Percentiles rank a stretch among this genome's conserved stretches.
phyloP scores from a whole-genome alignment of 2,797 vertebrate genomes.

The Falco cherrug region DNA sequence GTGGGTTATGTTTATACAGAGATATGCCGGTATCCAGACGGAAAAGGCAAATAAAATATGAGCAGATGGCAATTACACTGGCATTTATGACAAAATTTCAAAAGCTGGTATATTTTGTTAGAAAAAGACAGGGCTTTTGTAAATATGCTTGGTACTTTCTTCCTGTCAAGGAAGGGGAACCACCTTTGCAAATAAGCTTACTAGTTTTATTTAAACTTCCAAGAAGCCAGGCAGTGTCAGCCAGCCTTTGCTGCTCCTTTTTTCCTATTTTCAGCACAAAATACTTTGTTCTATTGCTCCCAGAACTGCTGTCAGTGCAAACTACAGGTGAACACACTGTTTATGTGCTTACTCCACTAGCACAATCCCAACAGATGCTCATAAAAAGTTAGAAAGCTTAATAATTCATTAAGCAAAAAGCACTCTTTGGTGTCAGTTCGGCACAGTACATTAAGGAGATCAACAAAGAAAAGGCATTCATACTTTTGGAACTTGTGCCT shows the following conservation, averaged over 20 bases:
- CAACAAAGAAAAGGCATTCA: not conserved
- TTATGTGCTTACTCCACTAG: slow-evolving; percentile 29
- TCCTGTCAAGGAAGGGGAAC: not conserved
- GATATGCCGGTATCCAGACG: not conserved
- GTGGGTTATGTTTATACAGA: not conserved
- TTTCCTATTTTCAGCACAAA: slow-evolving; percentile 37
- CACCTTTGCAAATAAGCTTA: not conserved
- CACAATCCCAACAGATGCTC: not conserved
- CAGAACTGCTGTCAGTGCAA: slow-evolving; percentile 23
- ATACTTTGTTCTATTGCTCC: not conserved
- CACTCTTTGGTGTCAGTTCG: not conserved
- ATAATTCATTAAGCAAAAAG: slow-evolving; percentile 31
- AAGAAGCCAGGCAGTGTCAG: not conserved
- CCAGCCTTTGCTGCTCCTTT: not conserved
- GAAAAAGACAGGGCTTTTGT: not conserved
- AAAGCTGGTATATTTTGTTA: not conserved
- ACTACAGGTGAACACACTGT: not conserved
- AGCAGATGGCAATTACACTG: not conserved
- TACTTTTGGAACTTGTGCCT: not conserved
- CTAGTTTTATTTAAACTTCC: not conserved
- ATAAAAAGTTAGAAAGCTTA: slow-evolving; percentile 36
- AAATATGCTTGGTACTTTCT: not conserved
- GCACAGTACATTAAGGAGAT: not conserved
- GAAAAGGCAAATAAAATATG: not conserved
- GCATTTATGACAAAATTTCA: not conserved